phyloP scores from a whole-genome alignment of 2,113 vertebrate species.

The Oreochromis niloticus region DNA sequence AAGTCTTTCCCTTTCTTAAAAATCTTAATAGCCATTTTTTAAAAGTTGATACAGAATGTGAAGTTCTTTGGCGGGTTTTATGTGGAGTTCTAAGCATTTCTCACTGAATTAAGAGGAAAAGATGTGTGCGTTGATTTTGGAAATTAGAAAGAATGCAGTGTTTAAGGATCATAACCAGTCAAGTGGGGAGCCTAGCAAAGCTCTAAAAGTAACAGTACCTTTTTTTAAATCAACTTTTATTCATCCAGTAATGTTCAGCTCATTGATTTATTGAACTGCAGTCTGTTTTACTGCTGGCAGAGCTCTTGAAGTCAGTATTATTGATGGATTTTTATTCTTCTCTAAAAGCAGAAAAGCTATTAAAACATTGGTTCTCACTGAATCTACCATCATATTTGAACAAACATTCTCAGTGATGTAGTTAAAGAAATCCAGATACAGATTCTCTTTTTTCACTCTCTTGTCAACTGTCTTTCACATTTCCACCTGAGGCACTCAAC shows the following conservation, averaged over 20 bases:
- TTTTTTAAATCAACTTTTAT: neutral
- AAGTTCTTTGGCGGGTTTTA: fast-evolving
- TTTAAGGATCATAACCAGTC: neutral
- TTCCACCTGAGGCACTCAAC: neutral
- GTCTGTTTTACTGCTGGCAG: neutral
- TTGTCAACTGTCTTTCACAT: neutral
- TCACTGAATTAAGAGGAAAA: neutral
- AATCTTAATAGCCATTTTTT: neutral
- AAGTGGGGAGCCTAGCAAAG: neutral
- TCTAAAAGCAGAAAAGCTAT: neutral
- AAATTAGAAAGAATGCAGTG: neutral
- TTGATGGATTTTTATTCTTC: neutral
- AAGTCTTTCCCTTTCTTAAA: neutral
- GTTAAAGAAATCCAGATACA: neutral
- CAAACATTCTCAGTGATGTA: neutral
- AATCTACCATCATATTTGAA: neutral
- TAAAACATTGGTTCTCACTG: neutral
- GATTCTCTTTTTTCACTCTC: neutral
- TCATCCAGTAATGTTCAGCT: neutral
- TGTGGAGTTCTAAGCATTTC: neutral
- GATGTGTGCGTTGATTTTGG: neutral
- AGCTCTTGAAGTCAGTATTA: neutral
- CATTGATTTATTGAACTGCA: neutral
- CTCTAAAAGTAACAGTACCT: neutral
- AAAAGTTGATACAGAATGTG: neutral